Conservation (phyloP, 2,888 invertebrate species). For the Melikaiella ostensackeni region DNA sequence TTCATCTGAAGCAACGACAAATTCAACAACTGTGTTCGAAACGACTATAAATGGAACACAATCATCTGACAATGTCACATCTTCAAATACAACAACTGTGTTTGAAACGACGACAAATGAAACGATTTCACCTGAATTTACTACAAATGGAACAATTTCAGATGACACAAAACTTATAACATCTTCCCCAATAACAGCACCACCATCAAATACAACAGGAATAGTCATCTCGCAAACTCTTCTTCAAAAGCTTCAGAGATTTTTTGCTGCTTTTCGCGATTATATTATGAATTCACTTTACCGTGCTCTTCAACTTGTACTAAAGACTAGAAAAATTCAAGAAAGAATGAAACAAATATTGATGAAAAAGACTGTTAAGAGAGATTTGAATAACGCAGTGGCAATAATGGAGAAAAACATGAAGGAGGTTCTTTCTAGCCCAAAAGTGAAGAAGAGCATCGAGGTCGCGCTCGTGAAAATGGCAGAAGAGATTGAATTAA, state of each 20-base stretch:
- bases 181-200: neutral
- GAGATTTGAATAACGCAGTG: neutral
- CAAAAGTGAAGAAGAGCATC: neutral
- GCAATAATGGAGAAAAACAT: neutral
- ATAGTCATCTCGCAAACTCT: neutral
- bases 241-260: neutral
- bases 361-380: neutral
- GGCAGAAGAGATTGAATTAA: neutral
- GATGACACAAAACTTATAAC: too few relatives aligned
- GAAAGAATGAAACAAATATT: neutral
- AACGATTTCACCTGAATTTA: neutral
- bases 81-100: too few relatives aligned
- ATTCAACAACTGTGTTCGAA: neutral
- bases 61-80: neutral
- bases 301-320: neutral
- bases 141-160: neutral
- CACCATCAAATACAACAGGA: neutral
- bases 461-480: neutral
- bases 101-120: too few relatives aligned
- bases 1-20: neutral
- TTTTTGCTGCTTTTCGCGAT: neutral
- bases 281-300: neutral
- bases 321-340: neutral
- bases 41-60: neutral
- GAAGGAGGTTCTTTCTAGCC: neutral